Conservation (phyloP, 2,797 vertebrate genomes). For the Pantherophis alleghaniensis region DNA sequence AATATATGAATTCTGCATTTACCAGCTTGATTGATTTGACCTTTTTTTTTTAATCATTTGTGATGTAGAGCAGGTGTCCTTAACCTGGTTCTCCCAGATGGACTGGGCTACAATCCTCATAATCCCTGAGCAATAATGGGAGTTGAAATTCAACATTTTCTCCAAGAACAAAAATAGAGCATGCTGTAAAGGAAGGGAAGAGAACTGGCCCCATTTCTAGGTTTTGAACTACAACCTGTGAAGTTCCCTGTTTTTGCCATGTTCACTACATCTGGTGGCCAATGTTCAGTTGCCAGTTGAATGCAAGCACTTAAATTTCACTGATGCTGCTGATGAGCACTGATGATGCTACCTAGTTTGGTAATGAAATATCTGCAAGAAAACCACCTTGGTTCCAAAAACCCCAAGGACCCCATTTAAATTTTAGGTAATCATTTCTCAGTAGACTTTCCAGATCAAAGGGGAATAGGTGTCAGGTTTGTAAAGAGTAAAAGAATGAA, state of each 20-base stretch:
- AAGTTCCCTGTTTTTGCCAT: not conserved
- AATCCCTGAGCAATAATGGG: not conserved
- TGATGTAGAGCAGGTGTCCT: not conserved
- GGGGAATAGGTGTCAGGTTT: not conserved
- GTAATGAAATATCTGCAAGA: not conserved
- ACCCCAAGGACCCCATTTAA: not conserved
- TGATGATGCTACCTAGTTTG: not conserved
- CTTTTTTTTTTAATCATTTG: not conserved
- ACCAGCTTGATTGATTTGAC: rapidly evolving
- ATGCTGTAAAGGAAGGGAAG: not conserved
- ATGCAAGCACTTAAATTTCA: not conserved
- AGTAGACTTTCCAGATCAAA: not conserved
- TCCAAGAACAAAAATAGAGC: not conserved
- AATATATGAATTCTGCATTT: not conserved
- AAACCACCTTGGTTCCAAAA: not conserved
- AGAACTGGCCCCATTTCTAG: not conserved
- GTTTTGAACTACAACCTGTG: not conserved
- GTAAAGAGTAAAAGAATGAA: not conserved
- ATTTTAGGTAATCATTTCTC: not conserved
- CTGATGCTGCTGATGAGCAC: not conserved
- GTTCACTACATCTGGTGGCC: not conserved
- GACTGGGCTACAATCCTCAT: not conserved
- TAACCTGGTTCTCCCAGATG: not conserved
- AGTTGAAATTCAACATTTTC: not conserved
- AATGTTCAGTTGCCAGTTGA: not conserved